Evolutionary conservation across 2,113 vertebrate genomes (phyloP), one percentile per base, ranked within the genome.

Genomic region (Lophura nycthemera): DNA sequence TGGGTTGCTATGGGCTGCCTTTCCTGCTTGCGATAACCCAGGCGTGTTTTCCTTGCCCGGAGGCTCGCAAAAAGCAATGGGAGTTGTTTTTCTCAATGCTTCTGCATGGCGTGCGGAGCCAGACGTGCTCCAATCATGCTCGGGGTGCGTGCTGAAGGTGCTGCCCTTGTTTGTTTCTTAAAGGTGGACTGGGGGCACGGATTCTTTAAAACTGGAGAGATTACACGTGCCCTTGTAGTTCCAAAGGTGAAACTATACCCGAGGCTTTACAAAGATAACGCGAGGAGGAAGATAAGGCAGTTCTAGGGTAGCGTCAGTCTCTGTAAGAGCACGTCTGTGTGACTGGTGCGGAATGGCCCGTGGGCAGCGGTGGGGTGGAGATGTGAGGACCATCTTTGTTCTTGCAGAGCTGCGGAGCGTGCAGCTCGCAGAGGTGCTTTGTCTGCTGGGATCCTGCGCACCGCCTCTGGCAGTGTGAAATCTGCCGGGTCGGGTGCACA

Each of bases 361-460:
- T 9, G 65, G 45, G 45, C 38, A 86, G 61, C 25, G 14, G 7
- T 5, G 14, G 47, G 52, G 52, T 42, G 57, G 32, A 34, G 34
- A 63, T 40, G 47, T 29, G 40, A 78, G 48, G 21, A 48, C 86
- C 34, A 82, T 86, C 89, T 92, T 95, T 95, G 76, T 78, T 93
- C 38, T 30, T 61, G 5, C 38, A 32, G 29, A 64, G 25, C 34
- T 61, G 5, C 38, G 29, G 29, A 64, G 25, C 34, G 30, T 30
- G 4, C 20, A 40, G 66, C n/a, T 72, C 10, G 72, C 5, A 0
- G 8, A 50, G 21, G 8, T 79, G 86, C 86, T 92, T 96, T 93
- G 90, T 94, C 65, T 86, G 0, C 52, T 1, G 4, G 19, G 56
- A 30, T 60, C 45, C 38, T 81, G 72, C 0, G 0, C 4, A 0